Evolutionary conservation across 2,888 invertebrate species (phyloP), one percentile per base, ranked within the genome.

Genomic region (Clunio marinus): DNA sequence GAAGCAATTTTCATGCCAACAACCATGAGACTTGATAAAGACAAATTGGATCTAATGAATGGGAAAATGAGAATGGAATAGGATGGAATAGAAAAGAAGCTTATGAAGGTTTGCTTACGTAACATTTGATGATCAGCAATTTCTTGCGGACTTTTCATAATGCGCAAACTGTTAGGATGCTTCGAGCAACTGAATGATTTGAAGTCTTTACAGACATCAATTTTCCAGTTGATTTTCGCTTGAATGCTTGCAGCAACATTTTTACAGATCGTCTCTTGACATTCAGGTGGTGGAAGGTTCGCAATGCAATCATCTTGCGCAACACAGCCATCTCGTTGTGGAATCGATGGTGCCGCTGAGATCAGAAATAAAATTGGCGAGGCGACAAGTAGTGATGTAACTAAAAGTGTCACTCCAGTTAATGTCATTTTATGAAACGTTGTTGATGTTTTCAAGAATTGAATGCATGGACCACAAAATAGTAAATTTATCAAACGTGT

Each of bases 321-420:
- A 62, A 75, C 72, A 69, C 75, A 77, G 68, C 79, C 79, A 72
- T 79, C 78, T 32, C 75, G 71, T 15, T 77, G 77, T 46, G 77
- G 70, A 69, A 75, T 76, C 35, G 75, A 80, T 1, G 79, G 79
- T 10, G 79, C 79, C 35, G 79, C 79, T 69, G 79, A 79, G 71
- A 84, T 83, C 72, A 84, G 78, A 74, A 84, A 84, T 35, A 84
- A 76, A 32, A 84, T 83, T 5, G 84, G 84, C 35, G 84, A 84
- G 32, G 83, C 83, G 69, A 84, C 84, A 70, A 84, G 76, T 55
- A 84, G 75, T 3, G 83, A 83, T 69, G 83, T 84, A 55, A 84
- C 84, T 70, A 84, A 74, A n/a, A 84, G 75, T 70, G 83, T 84
- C 32, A 83, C 83, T 70, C 83, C 80, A 45, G 83, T 83, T 69